Percentiles rank a stretch among this genome's conserved stretches.
Evolutionary conservation across 2,113 vertebrate species (phyloP).

Genomic region (Cepphus grylle): DNA sequence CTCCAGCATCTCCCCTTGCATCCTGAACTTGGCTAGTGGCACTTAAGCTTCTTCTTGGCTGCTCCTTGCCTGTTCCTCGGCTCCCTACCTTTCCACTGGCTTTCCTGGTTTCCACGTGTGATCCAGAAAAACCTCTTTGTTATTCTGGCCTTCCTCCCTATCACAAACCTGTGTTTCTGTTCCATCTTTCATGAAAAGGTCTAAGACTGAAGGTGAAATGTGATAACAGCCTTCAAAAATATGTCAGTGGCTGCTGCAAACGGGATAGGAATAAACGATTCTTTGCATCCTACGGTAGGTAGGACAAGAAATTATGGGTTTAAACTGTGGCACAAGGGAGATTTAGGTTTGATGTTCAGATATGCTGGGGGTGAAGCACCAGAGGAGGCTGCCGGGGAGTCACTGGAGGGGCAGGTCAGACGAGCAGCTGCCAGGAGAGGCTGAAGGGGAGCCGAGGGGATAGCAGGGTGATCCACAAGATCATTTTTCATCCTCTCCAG

Average conservation of each 20-base stretch:
- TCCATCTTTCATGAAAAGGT: conserved; percentile 55
- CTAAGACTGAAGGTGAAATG: conserved; percentile 61
- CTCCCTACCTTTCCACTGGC: neutral
- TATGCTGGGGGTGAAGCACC: neutral
- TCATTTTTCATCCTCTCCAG: conserved; percentile 11
- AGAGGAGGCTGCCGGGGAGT: neutral
- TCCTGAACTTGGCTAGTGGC: neutral
- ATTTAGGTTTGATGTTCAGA: neutral
- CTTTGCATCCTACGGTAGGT: neutral
- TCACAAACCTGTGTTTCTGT: conserved; percentile 41
- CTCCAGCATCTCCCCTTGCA: neutral
- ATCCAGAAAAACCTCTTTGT: conserved; percentile 40
- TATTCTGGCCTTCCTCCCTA: conserved; percentile 12
- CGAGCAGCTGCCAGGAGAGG: neutral
- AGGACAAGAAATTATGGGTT: conserved; percentile 46
- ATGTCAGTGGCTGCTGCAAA: conserved; percentile 43
- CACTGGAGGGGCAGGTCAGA: neutral
- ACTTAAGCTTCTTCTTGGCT: neutral
- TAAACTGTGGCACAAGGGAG: neutral
- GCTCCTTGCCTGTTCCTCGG: neutral
- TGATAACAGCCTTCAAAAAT: conserved; percentile 64
- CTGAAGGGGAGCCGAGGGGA: neutral
- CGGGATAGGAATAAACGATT: conserved; percentile 44
- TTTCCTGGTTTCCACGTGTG: neutral
- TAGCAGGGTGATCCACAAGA: neutral